Percentiles rank a stretch among this genome's conserved stretches.
phyloP scores from a whole-genome alignment of 2,888 invertebrate species.

The Aporophyla lueneburgensis region DNA sequence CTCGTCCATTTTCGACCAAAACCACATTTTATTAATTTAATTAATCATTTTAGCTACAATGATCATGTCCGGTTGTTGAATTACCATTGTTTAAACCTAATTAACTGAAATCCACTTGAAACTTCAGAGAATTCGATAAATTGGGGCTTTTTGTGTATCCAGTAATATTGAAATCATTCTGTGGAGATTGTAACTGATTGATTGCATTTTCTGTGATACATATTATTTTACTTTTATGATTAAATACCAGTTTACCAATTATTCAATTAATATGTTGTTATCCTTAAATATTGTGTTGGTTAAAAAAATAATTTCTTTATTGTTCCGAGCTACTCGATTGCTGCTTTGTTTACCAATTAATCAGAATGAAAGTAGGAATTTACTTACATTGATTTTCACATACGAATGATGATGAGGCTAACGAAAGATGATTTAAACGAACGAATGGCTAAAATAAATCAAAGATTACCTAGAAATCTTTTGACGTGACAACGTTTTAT shows the following conservation, averaged over 20 bases:
- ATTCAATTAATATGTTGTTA: not conserved
- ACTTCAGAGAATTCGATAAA: slow-evolving; percentile 8
- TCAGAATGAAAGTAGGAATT: not conserved
- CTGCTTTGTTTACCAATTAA: not conserved
- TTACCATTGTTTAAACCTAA: slow-evolving; percentile 1
- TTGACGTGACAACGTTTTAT: no score
- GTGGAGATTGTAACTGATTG: not conserved
- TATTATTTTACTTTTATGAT: slow-evolving; percentile 1
- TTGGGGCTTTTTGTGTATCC: not conserved
- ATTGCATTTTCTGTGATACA: slow-evolving; percentile 18
- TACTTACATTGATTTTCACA: not conserved
- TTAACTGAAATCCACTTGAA: not conserved
- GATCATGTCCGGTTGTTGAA: not conserved
- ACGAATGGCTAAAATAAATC: not conserved
- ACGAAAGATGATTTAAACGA: not conserved
- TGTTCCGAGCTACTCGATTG: not conserved
- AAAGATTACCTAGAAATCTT: not conserved
- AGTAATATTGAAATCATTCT: slow-evolving; percentile 20
- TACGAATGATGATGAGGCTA: not conserved
- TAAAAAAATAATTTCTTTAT: not conserved
- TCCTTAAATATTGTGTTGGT: slow-evolving; percentile 3
- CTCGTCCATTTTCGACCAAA: not conserved
- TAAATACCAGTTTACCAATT: not conserved
- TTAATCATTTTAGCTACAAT: not conserved
- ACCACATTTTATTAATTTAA: not conserved